phyloP scores from a whole-genome alignment of 2,888 invertebrate genomes.

The Papilio elwesi region DNA sequence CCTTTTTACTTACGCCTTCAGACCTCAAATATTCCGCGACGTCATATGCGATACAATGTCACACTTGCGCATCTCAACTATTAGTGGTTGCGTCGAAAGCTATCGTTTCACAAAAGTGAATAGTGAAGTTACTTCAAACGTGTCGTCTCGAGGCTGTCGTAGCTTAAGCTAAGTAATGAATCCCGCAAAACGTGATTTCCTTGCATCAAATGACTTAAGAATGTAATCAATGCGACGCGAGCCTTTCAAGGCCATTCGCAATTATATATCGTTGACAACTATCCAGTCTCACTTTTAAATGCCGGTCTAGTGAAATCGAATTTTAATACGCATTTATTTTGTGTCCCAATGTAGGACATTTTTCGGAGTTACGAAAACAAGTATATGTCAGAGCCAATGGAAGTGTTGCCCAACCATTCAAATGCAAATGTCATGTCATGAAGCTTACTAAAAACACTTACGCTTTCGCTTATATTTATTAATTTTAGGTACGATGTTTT shows the following conservation, averaged over 20 bases:
- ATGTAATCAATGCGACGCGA: constrained; percentile 64
- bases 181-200: constrained; percentile 67
- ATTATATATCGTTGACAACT: constrained; percentile 57
- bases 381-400: constrained; percentile 47
- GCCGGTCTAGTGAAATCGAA: constrained; percentile 55
- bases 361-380: constrained; percentile 57
- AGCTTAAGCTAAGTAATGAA: constrained; percentile 64
- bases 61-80: constrained; percentile 63
- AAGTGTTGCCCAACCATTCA: constrained; percentile 53
- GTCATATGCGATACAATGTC: constrained; percentile 72
- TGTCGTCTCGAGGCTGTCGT: constrained; percentile 73
- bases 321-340: constrained; percentile 31
- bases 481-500: neutral
- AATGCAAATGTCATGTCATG: constrained; percentile 45
- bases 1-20: constrained; percentile 78
- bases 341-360: constrained; percentile 48
- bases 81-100: constrained; percentile 70
- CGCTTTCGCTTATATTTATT: constrained; percentile 11
- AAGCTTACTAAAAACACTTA: constrained; percentile 9
- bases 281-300: constrained; percentile 58
- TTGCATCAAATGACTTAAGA: constrained; percentile 70
- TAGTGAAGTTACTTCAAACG: constrained; percentile 73
- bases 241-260: constrained; percentile 73
- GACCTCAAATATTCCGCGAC: constrained; percentile 77
- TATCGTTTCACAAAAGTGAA: constrained; percentile 75